Percentiles rank a stretch among this genome's conserved stretches.
These are phyloP conservation scores for Catharus bicknelli DNA, from an alignment of 2,113 vertebrate species.

Conservation along the genomic window DNA sequence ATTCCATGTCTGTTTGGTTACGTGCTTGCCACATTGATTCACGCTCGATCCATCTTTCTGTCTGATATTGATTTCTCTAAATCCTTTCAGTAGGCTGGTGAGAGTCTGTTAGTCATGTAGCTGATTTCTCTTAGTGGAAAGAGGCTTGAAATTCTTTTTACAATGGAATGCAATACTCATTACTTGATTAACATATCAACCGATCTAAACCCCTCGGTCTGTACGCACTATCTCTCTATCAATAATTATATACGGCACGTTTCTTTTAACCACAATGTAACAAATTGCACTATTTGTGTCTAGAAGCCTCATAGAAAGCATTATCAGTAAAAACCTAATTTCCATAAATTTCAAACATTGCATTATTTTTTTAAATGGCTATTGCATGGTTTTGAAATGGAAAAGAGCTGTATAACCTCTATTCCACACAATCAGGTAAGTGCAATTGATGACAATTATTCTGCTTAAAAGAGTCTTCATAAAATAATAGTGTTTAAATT, in stretches of 20 bases:
- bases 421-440: conserved; percentile 71
- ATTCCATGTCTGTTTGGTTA: conserved; percentile 55
- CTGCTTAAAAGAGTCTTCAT: conserved; percentile 38
- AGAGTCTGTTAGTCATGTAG: neutral
- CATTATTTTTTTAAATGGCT: conserved; percentile 57
- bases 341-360: conserved; percentile 48
- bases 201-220: neutral
- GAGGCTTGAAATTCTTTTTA: conserved; percentile 32
- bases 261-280: conserved; percentile 3
- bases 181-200: neutral
- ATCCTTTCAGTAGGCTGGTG: neutral
- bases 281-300: neutral
- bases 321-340: conserved; percentile 30
- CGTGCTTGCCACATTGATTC: conserved; percentile 62
- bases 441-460: conserved; percentile 61
- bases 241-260: neutral
- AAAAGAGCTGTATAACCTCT: conserved; percentile 36
- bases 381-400: conserved; percentile 50
- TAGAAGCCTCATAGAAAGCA: conserved; percentile 31
- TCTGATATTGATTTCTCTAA: conserved; percentile 21
- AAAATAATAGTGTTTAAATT: conserved; percentile 35
- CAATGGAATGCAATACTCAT: neutral
- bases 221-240: neutral
- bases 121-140: conserved; percentile 21
- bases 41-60: conserved; percentile 66